phyloP scores from a whole-genome alignment of 2,113 vertebrate genomes.

The Mustelus asterias region DNA sequence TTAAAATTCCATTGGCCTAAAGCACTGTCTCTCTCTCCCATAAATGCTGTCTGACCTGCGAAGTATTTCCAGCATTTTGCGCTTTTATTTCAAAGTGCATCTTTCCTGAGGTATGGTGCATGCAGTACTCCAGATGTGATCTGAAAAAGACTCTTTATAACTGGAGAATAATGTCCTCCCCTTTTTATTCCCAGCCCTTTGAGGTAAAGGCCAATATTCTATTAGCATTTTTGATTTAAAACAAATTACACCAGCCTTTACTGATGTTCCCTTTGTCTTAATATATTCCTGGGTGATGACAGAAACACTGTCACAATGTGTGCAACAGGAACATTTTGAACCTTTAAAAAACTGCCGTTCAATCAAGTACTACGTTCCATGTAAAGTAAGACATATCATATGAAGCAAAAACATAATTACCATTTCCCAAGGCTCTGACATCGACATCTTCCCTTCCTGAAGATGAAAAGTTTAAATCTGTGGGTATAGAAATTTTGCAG shows the following conservation, averaged over 20 bases:
- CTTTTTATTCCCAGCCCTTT: background rate
- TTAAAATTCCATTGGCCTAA: too few species aligned
- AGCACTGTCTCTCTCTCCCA: too few species aligned
- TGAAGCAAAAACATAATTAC: conserved; percentile 53
- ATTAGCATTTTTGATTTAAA: background rate
- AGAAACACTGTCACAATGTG: background rate
- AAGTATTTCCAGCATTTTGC: too few species aligned
- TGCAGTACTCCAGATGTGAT: background rate
- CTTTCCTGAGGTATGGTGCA: too few species aligned
- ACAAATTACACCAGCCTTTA: too few species aligned
- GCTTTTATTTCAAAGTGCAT: too few species aligned
- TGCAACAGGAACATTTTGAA: background rate
- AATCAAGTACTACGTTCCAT: background rate
- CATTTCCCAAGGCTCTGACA: conserved; percentile 89
- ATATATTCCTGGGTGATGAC: background rate
- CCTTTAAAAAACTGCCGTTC: background rate
- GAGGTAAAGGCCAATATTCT: background rate
- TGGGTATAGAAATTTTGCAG: conserved; percentile 41
- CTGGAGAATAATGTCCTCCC: background rate
- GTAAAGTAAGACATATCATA: background rate
- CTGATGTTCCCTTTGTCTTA: background rate
- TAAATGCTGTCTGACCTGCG: too few species aligned
- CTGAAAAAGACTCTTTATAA: background rate
- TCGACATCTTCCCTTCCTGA: conserved; percentile 97
- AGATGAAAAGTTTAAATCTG: conserved; percentile 96